Conservation (phyloP, 2,888 invertebrate species). For the Diaperis boleti region DNA sequence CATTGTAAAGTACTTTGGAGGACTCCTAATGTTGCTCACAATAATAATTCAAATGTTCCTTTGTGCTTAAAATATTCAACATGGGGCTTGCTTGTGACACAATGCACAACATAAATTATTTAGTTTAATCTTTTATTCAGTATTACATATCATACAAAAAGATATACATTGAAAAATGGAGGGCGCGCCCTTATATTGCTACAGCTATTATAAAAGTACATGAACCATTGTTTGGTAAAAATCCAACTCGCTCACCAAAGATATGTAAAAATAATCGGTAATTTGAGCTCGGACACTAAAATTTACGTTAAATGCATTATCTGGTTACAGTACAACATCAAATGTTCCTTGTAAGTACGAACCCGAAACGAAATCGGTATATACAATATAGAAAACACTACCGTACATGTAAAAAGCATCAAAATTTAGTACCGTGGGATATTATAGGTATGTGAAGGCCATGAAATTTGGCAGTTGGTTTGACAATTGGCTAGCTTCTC, state of each 20-base stretch:
- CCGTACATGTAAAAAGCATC: slow-evolving; percentile 33
- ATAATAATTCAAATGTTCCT: no score
- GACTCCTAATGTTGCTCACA: no score
- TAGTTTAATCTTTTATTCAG: slow-evolving; percentile 31
- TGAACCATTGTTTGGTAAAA: slow-evolving; percentile 43
- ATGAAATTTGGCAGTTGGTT: slow-evolving; percentile 50
- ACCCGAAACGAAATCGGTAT: slow-evolving; percentile 28
- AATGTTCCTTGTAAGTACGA: slow-evolving; percentile 20
- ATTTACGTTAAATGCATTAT: slow-evolving; percentile 54
- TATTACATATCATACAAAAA: slow-evolving; percentile 51
- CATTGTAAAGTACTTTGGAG: no score
- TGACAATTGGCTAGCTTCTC: slow-evolving; percentile 47
- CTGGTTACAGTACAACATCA: slow-evolving; percentile 50
- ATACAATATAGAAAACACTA: slow-evolving; percentile 34
- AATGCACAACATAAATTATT: no score
- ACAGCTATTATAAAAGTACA: slow-evolving; percentile 49
- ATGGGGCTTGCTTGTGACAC: no score
- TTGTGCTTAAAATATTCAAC: no score
- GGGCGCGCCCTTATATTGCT: slow-evolving; percentile 40
- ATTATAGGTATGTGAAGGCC: slow-evolving; percentile 47
- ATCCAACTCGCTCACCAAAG: slow-evolving; percentile 49
- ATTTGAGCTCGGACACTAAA: slow-evolving; percentile 50
- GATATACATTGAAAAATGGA: slow-evolving; percentile 42
- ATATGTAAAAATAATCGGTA: slow-evolving; percentile 49
- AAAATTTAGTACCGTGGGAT: slow-evolving; percentile 29